phyloP scores from a whole-genome alignment of 2,113 vertebrate species.

The Hippoglossus stenolepis region DNA sequence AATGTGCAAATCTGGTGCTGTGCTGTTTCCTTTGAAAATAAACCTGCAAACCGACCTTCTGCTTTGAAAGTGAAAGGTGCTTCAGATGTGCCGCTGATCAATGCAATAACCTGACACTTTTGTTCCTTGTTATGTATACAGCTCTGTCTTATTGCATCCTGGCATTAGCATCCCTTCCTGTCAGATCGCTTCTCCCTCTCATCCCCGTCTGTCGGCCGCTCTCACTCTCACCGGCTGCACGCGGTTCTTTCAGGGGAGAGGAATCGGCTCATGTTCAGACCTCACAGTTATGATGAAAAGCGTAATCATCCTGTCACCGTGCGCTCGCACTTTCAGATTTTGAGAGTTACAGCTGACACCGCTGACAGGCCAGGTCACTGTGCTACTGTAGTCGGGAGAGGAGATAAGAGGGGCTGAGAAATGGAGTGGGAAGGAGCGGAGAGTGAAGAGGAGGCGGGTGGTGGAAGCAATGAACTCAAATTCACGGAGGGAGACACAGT shows the following conservation, averaged over 20 bases:
- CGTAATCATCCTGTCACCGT: slow-evolving; percentile 75
- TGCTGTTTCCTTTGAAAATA: neutral
- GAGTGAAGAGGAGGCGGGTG: neutral
- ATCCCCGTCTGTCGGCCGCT: neutral
- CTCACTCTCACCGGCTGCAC: slow-evolving; percentile 2
- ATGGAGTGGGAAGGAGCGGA: neutral
- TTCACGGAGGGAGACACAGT: neutral
- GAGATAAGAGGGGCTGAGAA: slow-evolving; percentile 2
- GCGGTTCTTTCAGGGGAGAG: slow-evolving; percentile 50
- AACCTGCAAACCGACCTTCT: neutral
- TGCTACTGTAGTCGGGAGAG: slow-evolving; percentile 29
- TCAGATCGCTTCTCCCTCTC: slow-evolving; percentile 8
- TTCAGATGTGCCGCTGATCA: neutral
- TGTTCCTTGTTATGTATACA: slow-evolving; percentile 8
- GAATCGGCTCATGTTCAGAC: slow-evolving; percentile 73
- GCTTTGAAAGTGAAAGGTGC: neutral
- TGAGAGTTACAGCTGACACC: slow-evolving; percentile 62
- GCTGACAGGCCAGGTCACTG: slow-evolving; percentile 67
- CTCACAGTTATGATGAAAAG: slow-evolving; percentile 75
- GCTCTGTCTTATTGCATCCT: neutral
- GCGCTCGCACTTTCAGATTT: slow-evolving; percentile 54
- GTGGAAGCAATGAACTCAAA: neutral
- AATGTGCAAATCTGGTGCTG: neutral
- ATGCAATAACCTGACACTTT: neutral
- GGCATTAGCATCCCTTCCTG: slow-evolving; percentile 7